Evolutionary conservation across 2,888 invertebrate species (phyloP).

Genomic region (Tuberolachnus salignus): DNA sequence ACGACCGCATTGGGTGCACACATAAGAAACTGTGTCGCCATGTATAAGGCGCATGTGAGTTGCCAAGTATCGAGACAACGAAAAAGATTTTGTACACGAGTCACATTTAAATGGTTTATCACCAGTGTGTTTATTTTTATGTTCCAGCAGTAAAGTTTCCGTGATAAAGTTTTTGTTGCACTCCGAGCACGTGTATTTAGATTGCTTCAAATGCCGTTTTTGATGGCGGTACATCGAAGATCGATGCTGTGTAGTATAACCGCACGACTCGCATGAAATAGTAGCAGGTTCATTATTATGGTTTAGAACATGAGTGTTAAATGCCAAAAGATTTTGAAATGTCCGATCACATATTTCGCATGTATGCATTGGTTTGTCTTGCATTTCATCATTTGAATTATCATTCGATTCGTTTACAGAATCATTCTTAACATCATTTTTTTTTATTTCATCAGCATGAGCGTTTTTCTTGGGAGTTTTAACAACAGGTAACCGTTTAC

Average conservation of each 20-base stretch:
- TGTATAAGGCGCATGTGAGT: conserved; percentile 60
- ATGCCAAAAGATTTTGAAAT: conserved; percentile 58
- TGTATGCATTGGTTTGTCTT: conserved; percentile 58
- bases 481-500: conserved; percentile 48
- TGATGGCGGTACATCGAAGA: conserved; percentile 66
- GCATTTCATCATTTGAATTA: conserved; percentile 4
- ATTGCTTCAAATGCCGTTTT: conserved; percentile 67
- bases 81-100: conserved; percentile 62
- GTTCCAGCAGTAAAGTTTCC: conserved; percentile 65
- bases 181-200: conserved; percentile 62
- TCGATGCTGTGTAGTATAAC: conserved; percentile 63
- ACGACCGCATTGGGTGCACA: conserved; percentile 66
- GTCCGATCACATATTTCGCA: conserved; percentile 59
- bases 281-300: conserved; percentile 56
- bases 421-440: background rate
- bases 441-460: background rate
- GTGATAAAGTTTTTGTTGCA: conserved; percentile 63
- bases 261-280: conserved; percentile 59
- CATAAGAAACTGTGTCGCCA: conserved; percentile 60
- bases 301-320: conserved; percentile 54
- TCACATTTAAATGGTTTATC: conserved; percentile 61
- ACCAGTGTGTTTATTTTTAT: conserved; percentile 65
- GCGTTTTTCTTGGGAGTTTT: conserved; percentile 43
- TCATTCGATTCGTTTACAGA: background rate
- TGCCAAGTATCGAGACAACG: conserved; percentile 62